Evolutionary conservation across 1,140 invertebrate genomes (phyloP).

Genomic region (Papilio xuthus): DNA sequence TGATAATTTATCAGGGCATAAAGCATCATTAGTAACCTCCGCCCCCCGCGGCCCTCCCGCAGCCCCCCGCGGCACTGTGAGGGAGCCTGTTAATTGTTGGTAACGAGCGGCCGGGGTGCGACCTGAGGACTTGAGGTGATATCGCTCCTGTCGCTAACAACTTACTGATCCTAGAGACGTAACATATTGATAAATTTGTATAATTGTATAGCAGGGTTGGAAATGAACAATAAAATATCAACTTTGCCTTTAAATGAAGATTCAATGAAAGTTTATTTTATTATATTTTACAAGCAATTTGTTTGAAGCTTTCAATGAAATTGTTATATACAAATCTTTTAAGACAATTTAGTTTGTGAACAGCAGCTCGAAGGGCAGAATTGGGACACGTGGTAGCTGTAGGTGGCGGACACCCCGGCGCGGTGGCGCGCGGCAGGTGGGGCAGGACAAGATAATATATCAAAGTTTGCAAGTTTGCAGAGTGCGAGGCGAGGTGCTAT

Average conservation of each 20-base stretch:
- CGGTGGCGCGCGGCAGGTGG: constrained; percentile 54
- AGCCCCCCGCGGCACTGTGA: background rate
- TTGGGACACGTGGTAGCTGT: background rate
- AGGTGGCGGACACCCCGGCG: constrained; percentile 25
- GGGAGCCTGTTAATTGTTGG: constrained; percentile 47
- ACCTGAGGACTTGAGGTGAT: constrained; percentile 36
- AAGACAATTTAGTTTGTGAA: background rate
- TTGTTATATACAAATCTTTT: background rate
- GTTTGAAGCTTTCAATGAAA: background rate
- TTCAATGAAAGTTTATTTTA: background rate
- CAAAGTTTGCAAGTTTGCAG: constrained; percentile 71
- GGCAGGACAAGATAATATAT: constrained; percentile 58
- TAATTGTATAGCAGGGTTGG: background rate
- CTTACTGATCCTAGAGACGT: background rate
- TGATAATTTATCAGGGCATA: constrained; percentile 49
- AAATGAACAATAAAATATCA: background rate
- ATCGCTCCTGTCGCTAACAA: constrained; percentile 13
- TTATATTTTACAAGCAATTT: background rate
- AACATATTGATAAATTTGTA: background rate
- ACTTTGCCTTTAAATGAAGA: background rate
- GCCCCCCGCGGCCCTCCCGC: background rate
- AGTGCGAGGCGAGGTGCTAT: constrained; percentile 69
- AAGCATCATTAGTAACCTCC: constrained; percentile 50
- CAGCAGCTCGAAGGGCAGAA: background rate
- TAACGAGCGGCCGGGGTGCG: constrained; percentile 33